Evolutionary conservation across 1,140 invertebrate genomes (phyloP).

Genomic region (Trichonephila clavipes): DNA sequence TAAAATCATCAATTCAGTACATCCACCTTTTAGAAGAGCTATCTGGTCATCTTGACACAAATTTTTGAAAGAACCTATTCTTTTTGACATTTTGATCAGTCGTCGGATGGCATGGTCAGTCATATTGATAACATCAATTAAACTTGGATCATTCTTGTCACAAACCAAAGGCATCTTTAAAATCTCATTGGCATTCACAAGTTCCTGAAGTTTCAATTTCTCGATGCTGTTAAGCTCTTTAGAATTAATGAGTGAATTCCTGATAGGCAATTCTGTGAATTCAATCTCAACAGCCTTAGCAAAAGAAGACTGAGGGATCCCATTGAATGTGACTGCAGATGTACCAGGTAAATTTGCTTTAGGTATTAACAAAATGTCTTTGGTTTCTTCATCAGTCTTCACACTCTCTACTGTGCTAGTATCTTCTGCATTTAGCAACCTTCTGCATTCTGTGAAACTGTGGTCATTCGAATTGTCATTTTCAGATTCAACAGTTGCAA

Average conservation of each 20-base stretch:
- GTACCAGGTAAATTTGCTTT: conserved; percentile 10
- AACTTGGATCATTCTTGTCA: conserved; percentile 78
- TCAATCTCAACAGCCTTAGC: conserved; percentile 91
- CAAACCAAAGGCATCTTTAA: conserved; percentile 87
- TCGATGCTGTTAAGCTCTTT: conserved; percentile 90
- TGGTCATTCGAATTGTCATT: not conserved
- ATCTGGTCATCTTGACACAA: conserved; percentile 96
- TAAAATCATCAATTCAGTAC: conserved; percentile 95
- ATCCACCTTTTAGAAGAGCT: conserved; percentile 92
- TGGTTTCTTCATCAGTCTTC: not conserved
- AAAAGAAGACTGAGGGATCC: conserved; percentile 37
- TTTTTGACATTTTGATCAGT: conserved; percentile 95
- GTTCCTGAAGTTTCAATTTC: conserved; percentile 89
- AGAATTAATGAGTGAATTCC: conserved; percentile 80
- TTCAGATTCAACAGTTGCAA: not conserved
- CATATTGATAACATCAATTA: conserved; percentile 92
- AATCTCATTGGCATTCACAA: conserved; percentile 91
- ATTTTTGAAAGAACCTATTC: conserved; percentile 92
- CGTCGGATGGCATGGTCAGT: conserved; percentile 94
- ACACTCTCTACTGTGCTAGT: not conserved
- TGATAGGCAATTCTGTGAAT: conserved; percentile 85
- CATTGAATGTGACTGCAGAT: not conserved
- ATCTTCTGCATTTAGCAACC: not conserved
- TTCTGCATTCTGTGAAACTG: not conserved
- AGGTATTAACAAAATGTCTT: not conserved